Conservation (phyloP, 2,797 vertebrate genomes). For the Fundulus diaphanus region DNA sequence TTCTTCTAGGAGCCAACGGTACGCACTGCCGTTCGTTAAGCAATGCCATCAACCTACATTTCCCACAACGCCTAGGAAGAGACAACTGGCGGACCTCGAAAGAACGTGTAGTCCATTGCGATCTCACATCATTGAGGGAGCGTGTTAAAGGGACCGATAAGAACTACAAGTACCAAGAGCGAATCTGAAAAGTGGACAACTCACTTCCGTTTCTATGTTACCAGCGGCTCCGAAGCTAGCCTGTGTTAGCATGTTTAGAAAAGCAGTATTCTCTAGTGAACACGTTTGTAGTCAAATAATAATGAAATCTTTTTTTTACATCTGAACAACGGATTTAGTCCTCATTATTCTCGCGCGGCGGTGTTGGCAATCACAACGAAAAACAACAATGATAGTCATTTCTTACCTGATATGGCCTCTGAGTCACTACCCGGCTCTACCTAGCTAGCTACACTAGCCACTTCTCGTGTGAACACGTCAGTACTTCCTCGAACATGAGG, state of each 20-base stretch:
- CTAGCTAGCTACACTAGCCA: constrained; percentile 76
- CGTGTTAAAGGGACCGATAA: accelerated
- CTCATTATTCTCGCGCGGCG: accelerated
- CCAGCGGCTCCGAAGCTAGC: constrained; percentile 43
- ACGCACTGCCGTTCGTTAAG: accelerated
- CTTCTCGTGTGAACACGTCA: constrained; percentile 83
- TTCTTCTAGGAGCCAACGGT: constrained; percentile 32
- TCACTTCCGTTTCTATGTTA: constrained; percentile 79
- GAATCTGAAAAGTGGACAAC: constrained; percentile 73
- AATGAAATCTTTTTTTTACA: neutral
- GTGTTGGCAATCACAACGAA: neutral
- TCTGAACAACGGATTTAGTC: neutral
- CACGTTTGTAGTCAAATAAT: neutral
- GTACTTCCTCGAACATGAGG: constrained; percentile 74
- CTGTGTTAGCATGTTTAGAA: constrained; percentile 49
- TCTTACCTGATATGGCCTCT: constrained; percentile 83
- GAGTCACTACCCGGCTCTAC: constrained; percentile 82
- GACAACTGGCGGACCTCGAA: neutral
- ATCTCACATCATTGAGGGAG: accelerated
- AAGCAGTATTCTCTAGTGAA: constrained; percentile 11
- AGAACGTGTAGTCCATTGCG: constrained; percentile 62
- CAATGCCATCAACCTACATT: constrained; percentile 44
- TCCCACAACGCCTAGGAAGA: constrained; percentile 33
- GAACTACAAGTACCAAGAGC: constrained; percentile 78
- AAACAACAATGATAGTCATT: constrained; percentile 33